These are phyloP conservation scores for Aricia agestis DNA, from an alignment of 1,140 invertebrate species.

Conservation along the genomic window DNA sequence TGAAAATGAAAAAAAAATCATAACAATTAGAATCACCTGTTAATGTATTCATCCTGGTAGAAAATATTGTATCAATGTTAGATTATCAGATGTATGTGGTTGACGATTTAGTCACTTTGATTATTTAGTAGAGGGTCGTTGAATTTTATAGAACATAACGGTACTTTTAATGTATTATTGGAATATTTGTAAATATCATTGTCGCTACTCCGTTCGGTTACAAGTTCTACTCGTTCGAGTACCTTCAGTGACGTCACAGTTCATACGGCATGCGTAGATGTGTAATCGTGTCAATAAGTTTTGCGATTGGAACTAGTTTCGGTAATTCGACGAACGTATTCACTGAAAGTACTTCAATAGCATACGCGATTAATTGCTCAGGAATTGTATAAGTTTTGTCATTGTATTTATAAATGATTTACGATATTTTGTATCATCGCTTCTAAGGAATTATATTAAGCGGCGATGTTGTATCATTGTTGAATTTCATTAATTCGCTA, in stretches of 20 bases:
- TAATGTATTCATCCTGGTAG: constrained; percentile 73
- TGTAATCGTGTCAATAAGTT: constrained; percentile 9
- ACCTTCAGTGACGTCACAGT: constrained; percentile 30
- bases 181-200: constrained; percentile 59
- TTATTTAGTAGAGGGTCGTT: constrained; percentile 64
- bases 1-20: constrained; percentile 56
- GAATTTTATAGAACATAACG: constrained; percentile 61
- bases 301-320: not conserved
- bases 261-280: not conserved
- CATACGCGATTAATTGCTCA: constrained; percentile 60
- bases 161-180: constrained; percentile 46
- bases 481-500: constrained; percentile 65
- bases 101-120: constrained; percentile 61
- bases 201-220: constrained; percentile 52
- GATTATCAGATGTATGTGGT: constrained; percentile 68
- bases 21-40: constrained; percentile 69
- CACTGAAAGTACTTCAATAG: constrained; percentile 32
- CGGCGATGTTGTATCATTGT: constrained; percentile 65
- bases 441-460: constrained; percentile 58
- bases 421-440: constrained; percentile 62
- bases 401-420: constrained; percentile 62
- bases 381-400: constrained; percentile 70
- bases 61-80: constrained; percentile 69
- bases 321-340: constrained; percentile 8
- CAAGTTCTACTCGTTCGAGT: constrained; percentile 32